phyloP scores from a whole-genome alignment of 2,888 invertebrate species.

The Agrotis ipsilon region DNA sequence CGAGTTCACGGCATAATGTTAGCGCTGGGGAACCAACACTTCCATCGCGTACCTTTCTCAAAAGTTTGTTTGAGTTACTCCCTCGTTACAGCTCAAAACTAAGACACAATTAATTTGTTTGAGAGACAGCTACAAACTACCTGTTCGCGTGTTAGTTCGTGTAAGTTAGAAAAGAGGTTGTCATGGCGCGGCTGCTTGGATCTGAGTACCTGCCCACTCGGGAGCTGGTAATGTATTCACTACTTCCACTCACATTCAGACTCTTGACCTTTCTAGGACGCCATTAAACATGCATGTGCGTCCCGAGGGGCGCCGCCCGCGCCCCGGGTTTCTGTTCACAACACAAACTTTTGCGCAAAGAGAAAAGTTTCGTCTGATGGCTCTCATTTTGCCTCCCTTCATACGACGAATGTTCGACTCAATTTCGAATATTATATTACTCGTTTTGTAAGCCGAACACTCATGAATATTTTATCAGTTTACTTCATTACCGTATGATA shows the following conservation, averaged over 20 bases:
- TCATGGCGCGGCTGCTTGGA: constrained; percentile 75
- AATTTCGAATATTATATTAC: constrained; percentile 73
- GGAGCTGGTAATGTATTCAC: constrained; percentile 88
- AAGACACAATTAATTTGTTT: constrained; percentile 90
- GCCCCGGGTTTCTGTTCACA: constrained; percentile 84
- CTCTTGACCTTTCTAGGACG: constrained; percentile 89
- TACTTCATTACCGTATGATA: constrained; percentile 9
- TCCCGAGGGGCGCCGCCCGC: constrained; percentile 82
- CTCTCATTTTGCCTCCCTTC: constrained; percentile 83
- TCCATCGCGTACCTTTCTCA: constrained; percentile 80
- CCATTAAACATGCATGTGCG: constrained; percentile 89
- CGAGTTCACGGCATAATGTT: constrained; percentile 77
- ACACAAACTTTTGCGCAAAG: constrained; percentile 86
- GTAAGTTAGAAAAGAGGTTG: constrained; percentile 85
- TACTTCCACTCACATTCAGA: constrained; percentile 82
- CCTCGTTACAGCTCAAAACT: constrained; percentile 86
- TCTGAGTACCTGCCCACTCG: constrained; percentile 76
- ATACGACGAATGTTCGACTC: constrained; percentile 74
- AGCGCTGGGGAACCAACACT: constrained; percentile 72
- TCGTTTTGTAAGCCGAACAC: constrained; percentile 68
- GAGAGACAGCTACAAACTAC: constrained; percentile 89
- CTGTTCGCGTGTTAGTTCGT: constrained; percentile 84
- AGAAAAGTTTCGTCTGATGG: constrained; percentile 85
- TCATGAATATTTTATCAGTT: constrained; percentile 64
- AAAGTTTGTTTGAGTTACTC: constrained; percentile 85